Evolutionary conservation across 2,888 invertebrate species (phyloP).

Genomic region (Schizaphis graminum): DNA sequence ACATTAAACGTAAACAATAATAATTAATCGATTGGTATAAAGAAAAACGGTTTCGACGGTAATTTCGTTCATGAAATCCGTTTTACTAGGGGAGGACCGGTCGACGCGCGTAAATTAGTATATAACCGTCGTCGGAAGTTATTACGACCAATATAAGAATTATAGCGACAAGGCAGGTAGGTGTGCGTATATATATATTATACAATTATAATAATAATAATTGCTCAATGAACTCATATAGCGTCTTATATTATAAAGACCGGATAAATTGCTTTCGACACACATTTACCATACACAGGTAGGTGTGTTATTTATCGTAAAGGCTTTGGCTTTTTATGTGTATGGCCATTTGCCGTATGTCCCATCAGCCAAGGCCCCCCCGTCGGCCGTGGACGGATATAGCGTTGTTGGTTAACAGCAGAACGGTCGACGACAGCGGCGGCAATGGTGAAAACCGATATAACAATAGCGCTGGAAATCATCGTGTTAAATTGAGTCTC

Average conservation of each 20-base stretch:
- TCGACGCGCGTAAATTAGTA: background rate
- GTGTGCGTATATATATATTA: background rate
- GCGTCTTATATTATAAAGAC: conserved; percentile 23
- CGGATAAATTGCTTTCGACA: conserved; percentile 32
- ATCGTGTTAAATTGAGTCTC: conserved; percentile 64
- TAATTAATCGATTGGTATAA: background rate
- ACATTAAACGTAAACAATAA: background rate
- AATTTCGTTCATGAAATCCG: conserved; percentile 4
- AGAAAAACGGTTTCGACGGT: conserved; percentile 11
- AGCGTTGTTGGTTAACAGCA: conserved; percentile 3
- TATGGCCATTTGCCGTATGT: conserved; percentile 32
- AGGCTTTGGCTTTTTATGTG: background rate
- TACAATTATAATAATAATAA: background rate
- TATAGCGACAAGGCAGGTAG: background rate
- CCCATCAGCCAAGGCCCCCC: conserved; percentile 16
- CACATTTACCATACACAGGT: background rate
- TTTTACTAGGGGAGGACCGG: background rate
- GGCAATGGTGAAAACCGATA: conserved; percentile 26
- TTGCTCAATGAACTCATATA: conserved; percentile 11
- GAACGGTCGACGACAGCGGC: conserved; percentile 20
- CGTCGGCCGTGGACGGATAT: conserved; percentile 13
- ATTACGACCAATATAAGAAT: background rate
- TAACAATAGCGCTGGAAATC: conserved; percentile 62
- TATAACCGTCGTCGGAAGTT: background rate
- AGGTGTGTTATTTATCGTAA: conserved; percentile 8